Base-by-base conservation (phyloP, 2,113 vertebrate species). In the Hystrix cristata region DNA sequence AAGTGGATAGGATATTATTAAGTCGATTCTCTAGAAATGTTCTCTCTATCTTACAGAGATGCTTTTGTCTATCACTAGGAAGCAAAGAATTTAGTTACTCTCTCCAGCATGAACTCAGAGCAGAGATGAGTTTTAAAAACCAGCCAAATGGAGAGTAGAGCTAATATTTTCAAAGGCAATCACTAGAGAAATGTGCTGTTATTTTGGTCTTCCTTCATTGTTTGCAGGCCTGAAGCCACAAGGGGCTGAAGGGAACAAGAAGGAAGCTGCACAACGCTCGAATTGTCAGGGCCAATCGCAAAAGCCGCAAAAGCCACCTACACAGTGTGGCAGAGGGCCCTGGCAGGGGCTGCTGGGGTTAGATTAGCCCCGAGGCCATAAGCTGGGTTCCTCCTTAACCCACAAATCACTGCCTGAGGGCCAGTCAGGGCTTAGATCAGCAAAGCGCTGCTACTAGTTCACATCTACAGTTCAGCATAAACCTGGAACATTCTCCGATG, bases 81-180 rank as follows among this genome's bases (percentile, higher is more conserved):
- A 82, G 12, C 55, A 67, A 38, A 78, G 38, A 25, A 2, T 92
- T 76, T 34, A 72, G 9, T 55, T 88, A 57, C 59, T 64, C 25
- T 86, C 48, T 91, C 14, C 34, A 81, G 27, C 29, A 86, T 78
- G 46, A 81, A 64, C 48, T 51, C 48, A 78, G 57, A 64, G 21
- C 55, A 8, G 25, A 78, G 65, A 34, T 79, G 62, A 8, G 21
- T 91, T 91, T 59, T 87, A 51, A 60, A 69, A 87, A 79, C 78
- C 55, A 78, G 27, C n/a, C 13, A 29, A 85, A n/a, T 2, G 86
- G 38, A 96, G 7, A 69, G 43, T 21, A 67, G 59, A 64, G 27
- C 12, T 71, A 60, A 71, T 79, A 31, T 72, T 94, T 86, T 88
- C 62, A 94, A 94, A 92, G 34, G 29, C 34, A 25, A 9, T 27